These are phyloP conservation scores for Podilymbus podiceps DNA, from an alignment of 2,113 vertebrate genomes.

Conservation along the genomic window DNA sequence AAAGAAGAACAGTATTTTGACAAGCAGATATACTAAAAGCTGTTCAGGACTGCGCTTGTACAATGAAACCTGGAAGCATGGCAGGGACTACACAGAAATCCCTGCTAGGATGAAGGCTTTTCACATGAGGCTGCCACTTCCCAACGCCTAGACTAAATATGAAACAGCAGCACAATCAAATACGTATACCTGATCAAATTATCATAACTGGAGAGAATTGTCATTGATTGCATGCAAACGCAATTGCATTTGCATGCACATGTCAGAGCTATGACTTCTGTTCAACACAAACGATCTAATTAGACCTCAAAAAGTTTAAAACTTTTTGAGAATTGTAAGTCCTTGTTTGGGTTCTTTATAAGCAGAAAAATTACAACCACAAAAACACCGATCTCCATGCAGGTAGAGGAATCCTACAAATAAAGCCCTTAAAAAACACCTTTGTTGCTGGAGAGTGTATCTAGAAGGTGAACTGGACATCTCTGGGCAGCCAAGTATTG, in stretches of 20 bases:
- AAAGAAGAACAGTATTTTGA: not conserved
- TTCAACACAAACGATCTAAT: not conserved
- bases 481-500: not conserved
- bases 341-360: not conserved
- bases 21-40: not conserved
- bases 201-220: not conserved
- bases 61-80: not conserved
- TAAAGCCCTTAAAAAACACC: not conserved
- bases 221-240: not conserved
- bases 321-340: not conserved
- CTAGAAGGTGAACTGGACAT: not conserved
- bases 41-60: not conserved
- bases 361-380: not conserved
- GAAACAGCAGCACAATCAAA: not conserved
- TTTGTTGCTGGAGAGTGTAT: not conserved
- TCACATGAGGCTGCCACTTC: not conserved
- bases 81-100: not conserved
- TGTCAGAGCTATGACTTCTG: not conserved
- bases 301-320: not conserved
- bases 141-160: not conserved
- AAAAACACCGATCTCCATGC: accelerated
- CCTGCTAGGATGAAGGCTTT: not conserved
- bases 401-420: not conserved
- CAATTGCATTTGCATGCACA: not conserved
- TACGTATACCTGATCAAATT: not conserved